A percentile compares a stretch with the other conserved stretches of the same genome.
phyloP scores from a whole-genome alignment of 2,113 vertebrate species.

The Agelaius phoeniceus region DNA sequence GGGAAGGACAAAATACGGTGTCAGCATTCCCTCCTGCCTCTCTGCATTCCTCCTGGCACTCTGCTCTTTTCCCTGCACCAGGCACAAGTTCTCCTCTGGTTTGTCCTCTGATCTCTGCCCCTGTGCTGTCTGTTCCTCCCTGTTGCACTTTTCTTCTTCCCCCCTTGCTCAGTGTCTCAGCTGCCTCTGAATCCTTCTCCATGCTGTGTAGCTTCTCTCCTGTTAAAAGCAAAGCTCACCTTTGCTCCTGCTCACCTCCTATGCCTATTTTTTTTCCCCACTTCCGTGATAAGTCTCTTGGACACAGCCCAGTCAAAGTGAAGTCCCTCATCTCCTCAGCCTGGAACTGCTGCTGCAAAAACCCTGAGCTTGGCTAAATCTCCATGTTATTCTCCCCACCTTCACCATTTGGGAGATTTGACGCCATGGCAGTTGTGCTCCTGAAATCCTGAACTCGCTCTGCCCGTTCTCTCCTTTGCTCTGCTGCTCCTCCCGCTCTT shows the following conservation, averaged over 20 bases:
- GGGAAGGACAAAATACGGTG: fast-evolving
- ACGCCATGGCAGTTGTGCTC: background rate
- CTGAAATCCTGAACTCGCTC: background rate
- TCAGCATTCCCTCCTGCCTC: background rate
- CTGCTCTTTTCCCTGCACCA: background rate
- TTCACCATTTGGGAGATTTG: background rate
- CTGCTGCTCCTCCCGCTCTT: background rate
- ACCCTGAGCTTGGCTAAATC: background rate
- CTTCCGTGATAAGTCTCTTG: background rate
- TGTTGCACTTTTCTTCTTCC: background rate
- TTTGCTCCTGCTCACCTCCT: background rate
- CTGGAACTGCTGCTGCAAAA: background rate
- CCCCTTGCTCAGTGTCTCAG: background rate
- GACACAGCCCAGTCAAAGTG: background rate
- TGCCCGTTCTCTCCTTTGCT: background rate
- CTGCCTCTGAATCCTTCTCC: background rate
- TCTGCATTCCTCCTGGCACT: background rate
- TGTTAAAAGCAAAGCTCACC: background rate
- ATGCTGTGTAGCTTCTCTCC: background rate
- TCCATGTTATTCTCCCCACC: background rate
- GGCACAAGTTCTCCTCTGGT: background rate
- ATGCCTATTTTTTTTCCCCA: background rate
- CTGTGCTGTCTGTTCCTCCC: background rate
- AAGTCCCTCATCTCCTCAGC: background rate
- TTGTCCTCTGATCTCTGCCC: background rate